A percentile compares a stretch with the other conserved stretches of the same genome.
Conservation (phyloP, 2,113 vertebrate species). For the Neomonachus schauinslandi region DNA sequence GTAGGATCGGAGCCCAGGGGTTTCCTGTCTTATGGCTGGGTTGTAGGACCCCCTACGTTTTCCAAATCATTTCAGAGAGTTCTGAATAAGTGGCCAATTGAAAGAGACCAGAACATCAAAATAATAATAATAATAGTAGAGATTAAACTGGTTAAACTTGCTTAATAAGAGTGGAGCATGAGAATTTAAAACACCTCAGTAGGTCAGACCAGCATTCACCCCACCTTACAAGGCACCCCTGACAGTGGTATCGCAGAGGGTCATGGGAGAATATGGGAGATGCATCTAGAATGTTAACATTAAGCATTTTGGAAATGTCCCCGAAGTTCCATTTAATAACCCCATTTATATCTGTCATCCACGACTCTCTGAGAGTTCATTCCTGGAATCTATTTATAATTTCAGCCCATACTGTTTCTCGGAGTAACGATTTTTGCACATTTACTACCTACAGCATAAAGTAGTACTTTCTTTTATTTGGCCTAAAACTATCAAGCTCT, state of each 20-base stretch:
- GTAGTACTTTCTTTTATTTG: slow-evolving; percentile 39
- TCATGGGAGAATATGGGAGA: neutral
- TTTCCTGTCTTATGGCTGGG: neutral
- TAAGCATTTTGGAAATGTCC: neutral
- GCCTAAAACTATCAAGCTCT: slow-evolving; percentile 56
- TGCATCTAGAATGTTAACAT: neutral
- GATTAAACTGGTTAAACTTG: neutral
- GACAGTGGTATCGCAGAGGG: neutral
- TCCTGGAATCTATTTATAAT: slow-evolving; percentile 58
- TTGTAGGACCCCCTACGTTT: neutral
- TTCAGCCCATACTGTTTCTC: slow-evolving; percentile 22
- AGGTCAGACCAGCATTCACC: neutral
- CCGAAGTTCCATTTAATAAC: neutral
- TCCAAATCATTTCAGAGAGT: neutral
- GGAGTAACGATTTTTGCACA: slow-evolving; percentile 2
- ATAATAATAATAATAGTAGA: neutral
- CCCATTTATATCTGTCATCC: slow-evolving; percentile 37
- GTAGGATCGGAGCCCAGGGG: neutral
- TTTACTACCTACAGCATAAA: slow-evolving; percentile 36
- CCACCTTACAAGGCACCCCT: neutral
- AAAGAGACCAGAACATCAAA: neutral
- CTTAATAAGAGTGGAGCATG: neutral
- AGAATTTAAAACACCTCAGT: neutral
- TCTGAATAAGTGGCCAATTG: neutral
- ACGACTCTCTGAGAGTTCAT: slow-evolving; percentile 37